Percentiles rank a stretch among this genome's conserved stretches.
Conservation (phyloP, 2,888 invertebrate genomes). For the Hypena proboscidalis region DNA sequence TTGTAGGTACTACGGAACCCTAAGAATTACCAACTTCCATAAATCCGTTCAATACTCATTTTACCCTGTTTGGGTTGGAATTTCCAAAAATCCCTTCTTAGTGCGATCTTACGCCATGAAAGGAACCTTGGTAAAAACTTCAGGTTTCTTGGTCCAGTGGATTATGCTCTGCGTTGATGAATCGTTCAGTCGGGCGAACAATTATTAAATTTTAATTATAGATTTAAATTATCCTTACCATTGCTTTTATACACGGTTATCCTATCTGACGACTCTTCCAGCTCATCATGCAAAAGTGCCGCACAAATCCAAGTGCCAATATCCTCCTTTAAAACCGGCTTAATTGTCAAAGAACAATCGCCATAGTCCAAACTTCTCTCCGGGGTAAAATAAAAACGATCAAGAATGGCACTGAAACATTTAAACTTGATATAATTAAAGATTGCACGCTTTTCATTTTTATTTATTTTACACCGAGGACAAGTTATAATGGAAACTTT, state of each 20-base stretch:
- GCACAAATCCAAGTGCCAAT: constrained; percentile 80
- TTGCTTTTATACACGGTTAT: constrained; percentile 46
- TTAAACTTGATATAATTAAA: constrained; percentile 6
- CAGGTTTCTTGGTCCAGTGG: too few species aligned
- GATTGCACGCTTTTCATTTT: constrained; percentile 4
- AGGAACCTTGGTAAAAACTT: too few species aligned
- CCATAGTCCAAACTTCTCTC: constrained; percentile 64
- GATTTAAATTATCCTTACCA: constrained; percentile 4
- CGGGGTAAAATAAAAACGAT: constrained; percentile 73
- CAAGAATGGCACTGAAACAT: constrained; percentile 63
- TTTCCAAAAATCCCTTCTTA: too few species aligned
- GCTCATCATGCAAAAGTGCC: constrained; percentile 59
- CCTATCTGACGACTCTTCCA: constrained; percentile 62
- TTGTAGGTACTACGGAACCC: too few species aligned
- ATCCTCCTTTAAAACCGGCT: constrained; percentile 59
- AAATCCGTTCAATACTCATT: too few species aligned
- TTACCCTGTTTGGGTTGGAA: too few species aligned
- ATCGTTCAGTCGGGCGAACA: too few species aligned
- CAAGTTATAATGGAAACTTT: too few species aligned
- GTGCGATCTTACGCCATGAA: too few species aligned
- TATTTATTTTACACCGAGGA: not conserved
- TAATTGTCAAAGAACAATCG: constrained; percentile 77
- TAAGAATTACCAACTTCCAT: too few species aligned
- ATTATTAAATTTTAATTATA: too few species aligned
- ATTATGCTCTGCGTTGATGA: too few species aligned